Evolutionary conservation across 2,113 vertebrate species (phyloP), one percentile per base, ranked within the genome.

Genomic region (Apodemus sylvaticus): DNA sequence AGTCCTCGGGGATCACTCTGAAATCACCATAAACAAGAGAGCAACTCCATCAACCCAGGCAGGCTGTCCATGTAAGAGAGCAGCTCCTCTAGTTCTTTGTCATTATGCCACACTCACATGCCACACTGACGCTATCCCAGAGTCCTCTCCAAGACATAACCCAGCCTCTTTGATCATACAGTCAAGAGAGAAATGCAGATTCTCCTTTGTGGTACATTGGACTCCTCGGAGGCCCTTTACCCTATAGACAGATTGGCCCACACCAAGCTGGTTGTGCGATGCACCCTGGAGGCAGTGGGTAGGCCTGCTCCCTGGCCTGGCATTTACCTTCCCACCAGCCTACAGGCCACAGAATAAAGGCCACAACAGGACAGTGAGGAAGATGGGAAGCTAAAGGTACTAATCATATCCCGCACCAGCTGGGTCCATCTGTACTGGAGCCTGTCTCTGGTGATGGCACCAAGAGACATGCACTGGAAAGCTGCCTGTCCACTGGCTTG

Each of bases 401-500:
- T 96, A 95, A 97, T 97, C 91, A 94, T 81, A 89, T 95, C 94
- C 51, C 1, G 92, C 86, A 42, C 71, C 94, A 83, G 73, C 95
- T 83, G 88, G 51, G 86, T 62, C 89, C 86, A 78, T 97, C 95
- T 74, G 77, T 64, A 73, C 11, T 60, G 62, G 22, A 95, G 93
- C 86, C 95, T 95, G 92, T 88, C 95, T 97, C 90, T 94, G 73
- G 36, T 62, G 86, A 58, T 83, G 89, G 95, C 95, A 94, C 95
- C 92, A 76, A 48, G 22, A 76, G 55, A 95, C 82, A 76, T 81
- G 89, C 89, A 74, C 53, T 86, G 82, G 74, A 96, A 95, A 89
- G 92, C 92, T 94, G 81, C 91, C 94, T 93, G 92, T 92, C 92
- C 36, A 0, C 90, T 91, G 90, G 92, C 77, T 94, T 82, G 88